Conservation (phyloP, 92 coral and sea anemone genomes). For the Anthopleura xanthogrammica region DNA sequence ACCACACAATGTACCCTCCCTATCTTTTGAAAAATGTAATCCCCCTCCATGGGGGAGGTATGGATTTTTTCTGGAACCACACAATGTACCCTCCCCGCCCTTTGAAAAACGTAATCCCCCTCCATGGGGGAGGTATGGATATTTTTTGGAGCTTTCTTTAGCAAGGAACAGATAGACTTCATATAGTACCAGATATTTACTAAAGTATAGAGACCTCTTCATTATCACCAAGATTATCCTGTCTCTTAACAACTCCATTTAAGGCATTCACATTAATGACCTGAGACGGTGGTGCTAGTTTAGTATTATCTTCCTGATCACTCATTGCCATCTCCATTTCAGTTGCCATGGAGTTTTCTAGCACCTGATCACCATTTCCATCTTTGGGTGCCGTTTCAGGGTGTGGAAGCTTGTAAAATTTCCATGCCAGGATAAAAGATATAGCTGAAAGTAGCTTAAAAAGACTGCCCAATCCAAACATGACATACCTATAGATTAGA, state of each 20-base stretch:
- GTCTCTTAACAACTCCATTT: background rate
- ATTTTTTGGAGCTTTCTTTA: too few species aligned
- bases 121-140: too few species aligned
- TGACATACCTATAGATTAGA: conserved; percentile 42
- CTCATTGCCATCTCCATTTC: conserved; percentile 22
- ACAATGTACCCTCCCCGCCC: too few species aligned
- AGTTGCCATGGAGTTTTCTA: conserved; percentile 42
- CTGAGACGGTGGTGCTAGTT: conserved; percentile 18
- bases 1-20: too few species aligned
- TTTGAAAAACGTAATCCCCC: too few species aligned
- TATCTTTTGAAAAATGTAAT: too few species aligned
- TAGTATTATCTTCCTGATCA: background rate
- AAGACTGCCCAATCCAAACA: conserved; percentile 60
- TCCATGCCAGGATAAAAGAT: conserved; percentile 84
- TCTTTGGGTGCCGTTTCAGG: background rate
- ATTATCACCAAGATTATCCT: background rate
- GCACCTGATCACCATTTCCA: conserved; percentile 2
- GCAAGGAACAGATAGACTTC: too few species aligned
- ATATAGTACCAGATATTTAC: background rate
- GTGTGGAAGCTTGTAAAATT: conserved; percentile 61
- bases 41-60: too few species aligned
- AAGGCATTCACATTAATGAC: conserved; percentile 26
- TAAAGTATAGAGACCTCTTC: background rate
- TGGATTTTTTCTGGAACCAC: too few species aligned
- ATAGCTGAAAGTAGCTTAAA: conserved; percentile 70